These are phyloP conservation scores for Scaptomyza graminum DNA, from an alignment of 1,140 invertebrate species.

Conservation along the genomic window DNA sequence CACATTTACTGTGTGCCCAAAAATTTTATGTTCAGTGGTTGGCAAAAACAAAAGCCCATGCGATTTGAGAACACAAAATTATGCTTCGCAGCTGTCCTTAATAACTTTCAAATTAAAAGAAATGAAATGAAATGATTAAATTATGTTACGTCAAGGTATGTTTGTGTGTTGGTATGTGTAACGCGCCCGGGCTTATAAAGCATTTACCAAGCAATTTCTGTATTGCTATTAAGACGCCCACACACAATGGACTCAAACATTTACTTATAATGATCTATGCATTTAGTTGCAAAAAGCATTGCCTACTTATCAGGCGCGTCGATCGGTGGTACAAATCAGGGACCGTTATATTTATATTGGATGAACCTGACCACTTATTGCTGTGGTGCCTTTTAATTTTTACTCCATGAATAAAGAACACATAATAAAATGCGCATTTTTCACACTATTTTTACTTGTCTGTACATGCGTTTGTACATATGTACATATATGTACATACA, in stretches of 20 bases:
- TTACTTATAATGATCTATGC: constrained; percentile 70
- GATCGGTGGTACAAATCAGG: constrained; percentile 2
- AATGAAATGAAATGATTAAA: constrained; percentile 7
- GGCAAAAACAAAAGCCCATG: constrained; percentile 15
- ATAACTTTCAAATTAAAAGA: constrained; percentile 5
- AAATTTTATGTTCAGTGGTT: constrained; percentile 20
- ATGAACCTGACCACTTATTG: too few species aligned
- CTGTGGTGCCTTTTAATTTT: too few species aligned
- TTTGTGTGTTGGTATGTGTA: neutral
- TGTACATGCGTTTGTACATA: too few species aligned
- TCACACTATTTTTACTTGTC: too few species aligned
- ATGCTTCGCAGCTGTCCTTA: neutral
- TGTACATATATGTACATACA: too few species aligned
- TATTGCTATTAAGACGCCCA: constrained; percentile 10
- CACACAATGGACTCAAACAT: constrained; percentile 48
- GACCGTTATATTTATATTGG: too few species aligned
- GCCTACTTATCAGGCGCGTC: constrained; percentile 28
- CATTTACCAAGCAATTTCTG: constrained; percentile 6
- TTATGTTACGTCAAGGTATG: constrained; percentile 7
- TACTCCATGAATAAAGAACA: too few species aligned
- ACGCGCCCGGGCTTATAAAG: neutral
- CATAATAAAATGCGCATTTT: too few species aligned
- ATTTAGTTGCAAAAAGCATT: constrained; percentile 35
- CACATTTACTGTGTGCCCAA: constrained; percentile 18
- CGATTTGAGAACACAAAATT: constrained; percentile 8